Evolutionary conservation across 2,888 invertebrate species (phyloP).

Genomic region (Argyresthia albistria): DNA sequence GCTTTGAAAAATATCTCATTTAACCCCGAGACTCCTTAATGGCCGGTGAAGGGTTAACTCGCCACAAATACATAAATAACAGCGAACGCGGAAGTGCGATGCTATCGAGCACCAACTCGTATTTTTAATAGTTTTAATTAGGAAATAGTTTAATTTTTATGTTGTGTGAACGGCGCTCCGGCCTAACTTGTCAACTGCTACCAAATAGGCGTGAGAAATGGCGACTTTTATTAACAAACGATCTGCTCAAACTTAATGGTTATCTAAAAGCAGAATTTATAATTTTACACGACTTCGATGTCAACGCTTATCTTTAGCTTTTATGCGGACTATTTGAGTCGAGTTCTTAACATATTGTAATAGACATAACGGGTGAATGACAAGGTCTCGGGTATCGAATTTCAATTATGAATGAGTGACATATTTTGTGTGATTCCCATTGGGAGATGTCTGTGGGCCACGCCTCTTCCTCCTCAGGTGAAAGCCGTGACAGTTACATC

Average conservation of each 20-base stretch:
- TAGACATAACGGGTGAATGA: background rate
- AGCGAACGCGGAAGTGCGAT: conserved; percentile 59
- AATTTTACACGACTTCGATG: background rate
- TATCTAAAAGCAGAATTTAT: background rate
- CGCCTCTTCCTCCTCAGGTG: conserved; percentile 54
- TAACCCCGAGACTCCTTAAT: conserved; percentile 62
- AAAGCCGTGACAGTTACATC: conserved; percentile 44
- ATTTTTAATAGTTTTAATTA: conserved; percentile 70
- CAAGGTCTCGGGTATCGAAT: conserved; percentile 28
- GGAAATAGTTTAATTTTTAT: conserved; percentile 68
- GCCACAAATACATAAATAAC: conserved; percentile 43
- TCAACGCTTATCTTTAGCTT: background rate
- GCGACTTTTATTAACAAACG: conserved; percentile 16
- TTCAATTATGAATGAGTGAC: conserved; percentile 33
- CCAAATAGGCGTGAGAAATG: conserved; percentile 60
- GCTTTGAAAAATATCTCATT: conserved; percentile 70
- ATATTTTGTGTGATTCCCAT: conserved; percentile 34
- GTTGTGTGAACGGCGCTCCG: conserved; percentile 29
- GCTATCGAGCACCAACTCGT: conserved; percentile 31
- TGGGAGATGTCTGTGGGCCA: conserved; percentile 50
- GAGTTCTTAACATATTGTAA: background rate
- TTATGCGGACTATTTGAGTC: too few relatives aligned
- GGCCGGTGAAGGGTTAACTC: conserved; percentile 64
- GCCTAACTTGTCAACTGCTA: conserved; percentile 26
- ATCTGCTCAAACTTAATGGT: background rate